Evolutionary conservation across 2,888 invertebrate species (phyloP).

Genomic region (Platerodrilus igneus): DNA sequence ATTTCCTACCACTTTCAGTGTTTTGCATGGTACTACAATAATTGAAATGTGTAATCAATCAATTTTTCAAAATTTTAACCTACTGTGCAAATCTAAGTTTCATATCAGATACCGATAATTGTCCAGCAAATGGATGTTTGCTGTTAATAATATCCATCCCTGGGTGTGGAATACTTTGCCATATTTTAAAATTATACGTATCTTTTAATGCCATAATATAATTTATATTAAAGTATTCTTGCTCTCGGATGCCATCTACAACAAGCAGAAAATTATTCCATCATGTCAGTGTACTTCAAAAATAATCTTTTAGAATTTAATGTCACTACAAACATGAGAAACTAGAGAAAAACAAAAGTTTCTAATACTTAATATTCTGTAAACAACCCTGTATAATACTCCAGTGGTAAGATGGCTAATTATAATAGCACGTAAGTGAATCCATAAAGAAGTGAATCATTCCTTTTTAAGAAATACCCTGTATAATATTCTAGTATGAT

Average conservation of each 20-base stretch:
- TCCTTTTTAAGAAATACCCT: too few relatives aligned
- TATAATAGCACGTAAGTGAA: too few relatives aligned
- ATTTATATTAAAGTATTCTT: slow-evolving; percentile 81
- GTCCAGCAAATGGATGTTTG: slow-evolving; percentile 92
- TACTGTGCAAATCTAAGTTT: slow-evolving; percentile 86
- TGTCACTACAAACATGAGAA: too few relatives aligned
- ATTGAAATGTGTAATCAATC: slow-evolving; percentile 9
- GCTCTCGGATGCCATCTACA: slow-evolving; percentile 72
- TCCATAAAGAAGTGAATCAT: too few relatives aligned
- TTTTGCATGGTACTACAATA: slow-evolving; percentile 83
- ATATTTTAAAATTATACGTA: slow-evolving; percentile 84
- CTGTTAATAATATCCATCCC: slow-evolving; percentile 63
- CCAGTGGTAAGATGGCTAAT: too few relatives aligned
- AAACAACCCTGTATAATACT: too few relatives aligned
- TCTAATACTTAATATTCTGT: too few relatives aligned
- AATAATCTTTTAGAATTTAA: background rate
- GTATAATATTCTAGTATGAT: too few relatives aligned
- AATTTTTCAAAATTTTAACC: slow-evolving; percentile 45
- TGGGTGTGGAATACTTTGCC: slow-evolving; percentile 65
- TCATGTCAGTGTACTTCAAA: background rate
- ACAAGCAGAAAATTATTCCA: slow-evolving; percentile 22
- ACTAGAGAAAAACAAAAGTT: too few relatives aligned
- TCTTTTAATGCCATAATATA: slow-evolving; percentile 82
- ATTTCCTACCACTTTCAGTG: slow-evolving; percentile 87
- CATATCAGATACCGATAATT: slow-evolving; percentile 91